A percentile compares a stretch with the other conserved stretches of the same genome.
These are phyloP conservation scores for Hydropotes inermis DNA, from an alignment of 2,113 vertebrate genomes.

Conservation along the genomic window DNA sequence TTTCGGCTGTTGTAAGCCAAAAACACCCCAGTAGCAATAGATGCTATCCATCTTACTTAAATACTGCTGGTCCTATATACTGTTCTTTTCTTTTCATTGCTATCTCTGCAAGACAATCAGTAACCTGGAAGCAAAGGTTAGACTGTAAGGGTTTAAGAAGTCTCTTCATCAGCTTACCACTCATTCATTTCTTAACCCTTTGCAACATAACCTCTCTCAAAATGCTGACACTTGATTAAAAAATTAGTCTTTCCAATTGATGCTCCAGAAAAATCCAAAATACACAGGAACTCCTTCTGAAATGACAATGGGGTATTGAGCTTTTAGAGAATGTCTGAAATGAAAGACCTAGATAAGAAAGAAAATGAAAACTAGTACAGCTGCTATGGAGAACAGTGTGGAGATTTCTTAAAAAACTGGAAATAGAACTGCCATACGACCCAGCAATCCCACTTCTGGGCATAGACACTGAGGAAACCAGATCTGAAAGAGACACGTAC, in stretches of 20 bases:
- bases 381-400: too few species aligned
- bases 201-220: background rate
- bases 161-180: background rate
- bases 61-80: background rate
- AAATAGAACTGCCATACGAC: too few species aligned
- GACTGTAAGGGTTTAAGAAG: background rate
- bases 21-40: background rate
- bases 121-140: background rate
- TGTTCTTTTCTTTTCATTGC: background rate
- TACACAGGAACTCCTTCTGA: background rate
- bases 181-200: background rate
- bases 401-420: too few species aligned
- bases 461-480: too few species aligned
- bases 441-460: too few species aligned
- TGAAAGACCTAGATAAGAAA: background rate
- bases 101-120: background rate
- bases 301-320: background rate
- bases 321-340: background rate
- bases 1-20: background rate
- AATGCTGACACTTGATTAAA: background rate
- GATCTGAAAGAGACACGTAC: too few species aligned
- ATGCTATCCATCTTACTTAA: background rate
- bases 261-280: background rate
- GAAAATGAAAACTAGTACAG: background rate
- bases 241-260: background rate